A percentile compares a stretch with the other conserved stretches of the same genome.
Evolutionary conservation across 1,140 invertebrate genomes (phyloP).

Genomic region (Listronotus oregonensis): DNA sequence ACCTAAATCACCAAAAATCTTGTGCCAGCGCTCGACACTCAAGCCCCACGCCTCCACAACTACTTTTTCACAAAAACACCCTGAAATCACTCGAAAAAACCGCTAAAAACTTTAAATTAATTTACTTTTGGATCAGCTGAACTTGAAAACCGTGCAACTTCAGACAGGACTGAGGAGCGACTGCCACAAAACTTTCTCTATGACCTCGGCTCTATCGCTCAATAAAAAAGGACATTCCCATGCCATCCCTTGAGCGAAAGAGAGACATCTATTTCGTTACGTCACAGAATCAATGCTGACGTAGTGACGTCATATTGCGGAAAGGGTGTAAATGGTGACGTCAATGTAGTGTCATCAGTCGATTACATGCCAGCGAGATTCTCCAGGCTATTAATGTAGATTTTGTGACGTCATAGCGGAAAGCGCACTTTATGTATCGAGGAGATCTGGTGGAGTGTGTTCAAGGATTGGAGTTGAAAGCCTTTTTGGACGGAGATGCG

Average conservation of each 20-base stretch:
- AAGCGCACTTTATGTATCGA: slow-evolving; percentile 14
- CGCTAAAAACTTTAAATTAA: slow-evolving; percentile 6
- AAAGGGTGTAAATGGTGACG: slow-evolving; percentile 41
- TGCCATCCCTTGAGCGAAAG: slow-evolving; percentile 10
- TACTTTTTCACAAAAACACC: background rate
- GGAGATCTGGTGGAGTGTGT: background rate
- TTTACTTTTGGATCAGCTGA: slow-evolving; percentile 29
- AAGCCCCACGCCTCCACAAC: slow-evolving; percentile 13
- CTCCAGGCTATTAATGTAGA: slow-evolving; percentile 30
- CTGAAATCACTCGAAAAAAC: background rate
- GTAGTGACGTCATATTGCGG: slow-evolving; percentile 43
- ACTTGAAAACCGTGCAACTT: slow-evolving; percentile 30
- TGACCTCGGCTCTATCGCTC: slow-evolving; percentile 50
- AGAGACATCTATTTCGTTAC: slow-evolving; percentile 30
- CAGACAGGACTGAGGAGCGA: slow-evolving; percentile 34
- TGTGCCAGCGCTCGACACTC: slow-evolving; percentile 10
- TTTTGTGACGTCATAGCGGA: slow-evolving; percentile 31
- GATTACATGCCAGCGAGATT: slow-evolving; percentile 21
- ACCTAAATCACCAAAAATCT: slow-evolving; percentile 15
- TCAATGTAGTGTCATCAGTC: slow-evolving; percentile 40
- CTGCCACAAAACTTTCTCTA: slow-evolving; percentile 52
- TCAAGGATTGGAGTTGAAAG: slow-evolving; percentile 5
- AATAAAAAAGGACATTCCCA: slow-evolving; percentile 33
- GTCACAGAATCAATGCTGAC: slow-evolving; percentile 48
- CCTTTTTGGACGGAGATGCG: background rate